Base-by-base conservation (phyloP, 2,797 vertebrate genomes). In the Botia almorhae region DNA sequence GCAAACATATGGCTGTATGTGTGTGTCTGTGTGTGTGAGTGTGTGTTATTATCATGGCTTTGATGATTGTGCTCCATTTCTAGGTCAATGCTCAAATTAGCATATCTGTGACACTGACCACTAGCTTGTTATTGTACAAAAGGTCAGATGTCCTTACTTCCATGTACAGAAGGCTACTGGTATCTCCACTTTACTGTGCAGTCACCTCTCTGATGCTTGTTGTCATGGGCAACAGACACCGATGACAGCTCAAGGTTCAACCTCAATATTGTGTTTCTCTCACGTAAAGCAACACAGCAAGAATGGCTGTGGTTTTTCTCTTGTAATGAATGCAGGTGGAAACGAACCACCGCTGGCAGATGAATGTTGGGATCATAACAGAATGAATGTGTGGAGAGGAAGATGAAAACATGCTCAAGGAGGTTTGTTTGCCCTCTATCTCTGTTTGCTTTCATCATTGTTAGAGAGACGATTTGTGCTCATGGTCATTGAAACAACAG, bases 141-240 rank as follows among this genome's bases (percentile, higher is more conserved):
- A 29, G 29, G 4, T 29, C 2, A 29, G 29, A 29, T 29, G 29
- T 29, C n/a, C n/a, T n/a, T n/a, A n/a, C 29, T 29, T 29, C 29
- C 29, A 29, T 29, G 29, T 29, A 29, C 29, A 29, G 29, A 29
- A 29, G 87, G 81, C 88, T 88, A 91, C 93, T 92, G 29, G 29
- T 4, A 93, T 84, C 87, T 82, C 85, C 89, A 91, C 87, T 92
- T 92, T 91, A 92, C 89, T 88, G 90, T 91, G 92, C 88, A 86
- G 90, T 93, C 89, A 88, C 85, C 83, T 92, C 86, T 83, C 77
- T 82, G 84, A 67, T 76, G 84, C 88, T 91, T 69, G 87, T 92
- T 93, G 91, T 89, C 82, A 88, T 55, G 82, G 87, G 84, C 82
- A 86, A 92, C 89, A 86, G 88, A 88, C 87, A 90, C 85, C 2